Conservation (phyloP, 2,888 invertebrate species). For the Drosophila paranaensis region DNA sequence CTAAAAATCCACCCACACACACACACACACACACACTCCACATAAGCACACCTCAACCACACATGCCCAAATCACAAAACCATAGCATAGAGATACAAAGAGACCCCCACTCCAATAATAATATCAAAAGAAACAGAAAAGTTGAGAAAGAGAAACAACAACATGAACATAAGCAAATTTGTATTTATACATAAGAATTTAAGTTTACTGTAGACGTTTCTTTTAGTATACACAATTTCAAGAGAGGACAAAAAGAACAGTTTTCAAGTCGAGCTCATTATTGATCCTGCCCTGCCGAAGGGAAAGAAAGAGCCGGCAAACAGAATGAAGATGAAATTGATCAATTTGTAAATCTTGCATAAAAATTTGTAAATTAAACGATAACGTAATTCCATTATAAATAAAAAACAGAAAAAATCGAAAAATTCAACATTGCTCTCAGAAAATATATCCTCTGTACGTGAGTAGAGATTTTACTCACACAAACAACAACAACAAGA, state of each 20-base stretch:
- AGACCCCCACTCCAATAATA: neutral
- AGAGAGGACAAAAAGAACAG: conserved; percentile 27
- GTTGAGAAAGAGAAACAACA: conserved; percentile 27
- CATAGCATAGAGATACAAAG: conserved; percentile 29
- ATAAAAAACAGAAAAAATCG: conserved; percentile 48
- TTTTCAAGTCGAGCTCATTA: conserved; percentile 36
- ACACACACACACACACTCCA: conserved; percentile 5
- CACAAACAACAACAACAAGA: neutral
- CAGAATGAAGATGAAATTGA: conserved; percentile 8
- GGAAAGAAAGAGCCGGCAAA: conserved; percentile 3
- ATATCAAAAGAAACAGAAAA: conserved; percentile 27
- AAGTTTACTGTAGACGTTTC: conserved; percentile 76
- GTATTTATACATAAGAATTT: conserved; percentile 76
- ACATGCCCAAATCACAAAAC: conserved; percentile 26
- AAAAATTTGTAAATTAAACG: conserved; percentile 69
- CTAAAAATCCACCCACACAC: conserved; percentile 12
- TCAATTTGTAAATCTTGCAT: conserved; percentile 54
- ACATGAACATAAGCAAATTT: conserved; percentile 46
- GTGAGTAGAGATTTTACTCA: conserved; percentile 5
- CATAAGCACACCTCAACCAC: neutral
- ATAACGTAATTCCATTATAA: conserved; percentile 77
- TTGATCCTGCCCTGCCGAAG: conserved; percentile 10
- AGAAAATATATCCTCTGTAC: conserved; percentile 7
- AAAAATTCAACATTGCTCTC: conserved; percentile 37
- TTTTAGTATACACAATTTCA: conserved; percentile 56